Conservation (phyloP, 1,140 invertebrate species). For the Cryptotermes secundus region DNA sequence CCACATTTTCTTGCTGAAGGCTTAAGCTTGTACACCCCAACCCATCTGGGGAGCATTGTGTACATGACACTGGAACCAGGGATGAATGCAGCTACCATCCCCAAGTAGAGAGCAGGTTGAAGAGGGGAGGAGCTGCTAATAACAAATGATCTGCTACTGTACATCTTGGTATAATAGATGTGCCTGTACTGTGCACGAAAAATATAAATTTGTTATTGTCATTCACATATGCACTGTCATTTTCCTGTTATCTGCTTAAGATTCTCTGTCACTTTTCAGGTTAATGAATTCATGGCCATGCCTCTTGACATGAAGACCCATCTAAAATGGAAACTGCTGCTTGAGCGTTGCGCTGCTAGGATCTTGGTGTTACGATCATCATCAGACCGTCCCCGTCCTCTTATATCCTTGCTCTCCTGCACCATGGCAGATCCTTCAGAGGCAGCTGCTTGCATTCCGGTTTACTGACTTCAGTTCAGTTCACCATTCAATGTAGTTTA, state of each 20-base stretch:
- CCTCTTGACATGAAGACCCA: slow-evolving; percentile 12
- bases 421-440: slow-evolving; percentile 22
- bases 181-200: no score
- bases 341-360: slow-evolving; percentile 22
- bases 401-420: slow-evolving; percentile 18
- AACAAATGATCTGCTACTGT: no score
- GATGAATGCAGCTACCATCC: no score
- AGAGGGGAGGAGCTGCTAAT: no score
- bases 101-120: no score
- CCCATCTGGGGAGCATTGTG: no score
- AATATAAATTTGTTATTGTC: no score
- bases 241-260: neutral
- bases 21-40: no score
- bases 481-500: neutral
- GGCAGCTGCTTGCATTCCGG: slow-evolving; percentile 23
- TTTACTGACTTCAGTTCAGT: neutral
- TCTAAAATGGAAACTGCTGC: slow-evolving; percentile 6
- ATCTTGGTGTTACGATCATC: slow-evolving; percentile 5
- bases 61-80: no score
- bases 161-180: no score
- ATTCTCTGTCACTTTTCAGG: neutral
- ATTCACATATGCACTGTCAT: neutral
- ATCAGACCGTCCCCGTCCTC: neutral
- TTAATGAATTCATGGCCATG: neutral
- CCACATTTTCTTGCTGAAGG: no score